Evolutionary conservation across 2,888 invertebrate genomes (phyloP).

Genomic region (Cephus pygmeus): DNA sequence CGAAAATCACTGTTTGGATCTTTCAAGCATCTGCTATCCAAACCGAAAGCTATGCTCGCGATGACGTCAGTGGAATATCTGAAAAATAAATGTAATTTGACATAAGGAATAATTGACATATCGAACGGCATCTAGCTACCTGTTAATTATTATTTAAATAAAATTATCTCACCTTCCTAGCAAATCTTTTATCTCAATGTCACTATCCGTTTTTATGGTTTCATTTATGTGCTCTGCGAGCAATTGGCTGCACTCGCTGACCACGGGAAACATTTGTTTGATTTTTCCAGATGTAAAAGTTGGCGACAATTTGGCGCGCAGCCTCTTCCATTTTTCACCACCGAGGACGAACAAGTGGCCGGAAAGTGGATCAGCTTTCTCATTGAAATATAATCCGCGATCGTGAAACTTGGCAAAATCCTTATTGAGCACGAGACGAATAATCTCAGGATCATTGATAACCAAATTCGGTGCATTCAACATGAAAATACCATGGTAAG

Average conservation of each 20-base stretch:
- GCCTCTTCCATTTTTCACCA: conserved; percentile 65
- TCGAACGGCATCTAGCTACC: too few relatives aligned
- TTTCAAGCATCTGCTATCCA: conserved; percentile 59
- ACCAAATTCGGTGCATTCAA: conserved; percentile 21
- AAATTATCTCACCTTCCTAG: conserved; percentile 15
- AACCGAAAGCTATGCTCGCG: conserved; percentile 64
- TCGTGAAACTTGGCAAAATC: conserved; percentile 62
- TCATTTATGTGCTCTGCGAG: conserved; percentile 37
- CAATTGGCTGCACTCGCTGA: conserved; percentile 51
- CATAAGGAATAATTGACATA: too few relatives aligned
- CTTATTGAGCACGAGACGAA: conserved; percentile 53
- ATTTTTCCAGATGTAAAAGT: conserved; percentile 68
- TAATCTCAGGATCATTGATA: conserved; percentile 51
- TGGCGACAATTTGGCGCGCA: conserved; percentile 65
- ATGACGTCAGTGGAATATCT: conserved; percentile 65
- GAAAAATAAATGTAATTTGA: not conserved
- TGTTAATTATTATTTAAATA: too few relatives aligned
- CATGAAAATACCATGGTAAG: too few relatives aligned
- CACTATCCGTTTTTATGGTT: conserved; percentile 20
- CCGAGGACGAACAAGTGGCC: conserved; percentile 56
- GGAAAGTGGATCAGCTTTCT: conserved; percentile 56
- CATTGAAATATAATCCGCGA: conserved; percentile 55
- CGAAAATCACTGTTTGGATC: conserved; percentile 35
- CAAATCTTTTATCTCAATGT: conserved; percentile 40
- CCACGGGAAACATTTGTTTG: conserved; percentile 64